These are phyloP conservation scores for Onthophagus taurus DNA, from an alignment of 1,140 invertebrate genomes.

Conservation along the genomic window DNA sequence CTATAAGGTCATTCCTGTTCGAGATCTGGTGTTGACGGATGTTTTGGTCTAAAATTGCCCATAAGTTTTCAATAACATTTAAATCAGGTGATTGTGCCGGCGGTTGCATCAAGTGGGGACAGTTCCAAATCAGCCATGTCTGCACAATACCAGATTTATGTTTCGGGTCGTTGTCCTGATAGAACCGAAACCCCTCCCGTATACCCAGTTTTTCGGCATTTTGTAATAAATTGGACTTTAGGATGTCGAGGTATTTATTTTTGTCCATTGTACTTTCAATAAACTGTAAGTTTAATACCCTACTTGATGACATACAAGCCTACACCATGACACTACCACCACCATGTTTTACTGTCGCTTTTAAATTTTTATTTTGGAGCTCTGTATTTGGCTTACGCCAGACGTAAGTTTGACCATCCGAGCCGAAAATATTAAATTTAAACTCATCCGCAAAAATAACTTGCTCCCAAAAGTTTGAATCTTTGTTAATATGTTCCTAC, in stretches of 20 bases:
- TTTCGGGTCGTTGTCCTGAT: conserved; percentile 5
- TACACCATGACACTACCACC: not conserved
- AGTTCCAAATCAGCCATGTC: conserved; percentile 1
- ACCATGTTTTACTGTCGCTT: conserved; percentile 3
- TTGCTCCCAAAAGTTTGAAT: not conserved
- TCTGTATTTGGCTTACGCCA: conserved; percentile 6
- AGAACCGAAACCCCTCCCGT: not conserved
- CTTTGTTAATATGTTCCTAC: too few species aligned
- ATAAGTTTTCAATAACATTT: too few species aligned
- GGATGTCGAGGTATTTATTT: not conserved
- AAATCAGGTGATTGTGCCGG: too few species aligned
- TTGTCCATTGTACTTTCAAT: conserved; percentile 9
- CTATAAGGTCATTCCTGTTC: too few species aligned
- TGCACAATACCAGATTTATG: not conserved
- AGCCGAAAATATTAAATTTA: not conserved
- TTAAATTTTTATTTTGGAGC: conserved; percentile 1
- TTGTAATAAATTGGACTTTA: not conserved
- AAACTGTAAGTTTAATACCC: conserved; percentile 3
- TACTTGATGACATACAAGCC: not conserved
- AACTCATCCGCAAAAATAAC: conserved; percentile 4
- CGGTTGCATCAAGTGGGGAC: not conserved
- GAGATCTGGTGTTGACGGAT: too few species aligned
- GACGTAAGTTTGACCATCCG: not conserved
- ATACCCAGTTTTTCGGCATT: not conserved
- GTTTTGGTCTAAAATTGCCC: too few species aligned